These are phyloP conservation scores for Troides aeacus DNA, from an alignment of 2,888 invertebrate genomes.

Conservation along the genomic window DNA sequence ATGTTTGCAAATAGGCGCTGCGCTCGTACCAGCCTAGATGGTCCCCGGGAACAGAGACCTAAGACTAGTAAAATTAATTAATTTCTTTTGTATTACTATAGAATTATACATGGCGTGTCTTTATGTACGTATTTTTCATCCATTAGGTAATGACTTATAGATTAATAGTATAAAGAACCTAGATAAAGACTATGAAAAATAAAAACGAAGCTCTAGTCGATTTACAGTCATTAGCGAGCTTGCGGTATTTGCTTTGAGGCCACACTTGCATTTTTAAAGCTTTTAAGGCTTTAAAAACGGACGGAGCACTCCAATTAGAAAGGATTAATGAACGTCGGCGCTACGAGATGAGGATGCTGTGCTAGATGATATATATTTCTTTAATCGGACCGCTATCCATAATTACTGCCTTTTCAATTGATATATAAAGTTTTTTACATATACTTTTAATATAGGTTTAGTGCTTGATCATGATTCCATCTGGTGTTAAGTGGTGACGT, in stretches of 20 bases:
- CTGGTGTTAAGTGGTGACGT: no score
- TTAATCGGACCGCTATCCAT: constrained; percentile 11
- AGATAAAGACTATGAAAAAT: background rate
- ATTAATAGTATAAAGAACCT: background rate
- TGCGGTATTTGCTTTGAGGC: constrained; percentile 11
- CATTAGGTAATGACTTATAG: background rate
- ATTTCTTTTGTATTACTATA: no score
- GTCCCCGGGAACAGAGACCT: no score
- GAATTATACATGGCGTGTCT: background rate
- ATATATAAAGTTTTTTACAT: no score
- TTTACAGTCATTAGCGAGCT: constrained; percentile 18
- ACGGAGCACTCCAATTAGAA: constrained; percentile 24
- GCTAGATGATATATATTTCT: constrained; percentile 12
- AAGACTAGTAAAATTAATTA: no score
- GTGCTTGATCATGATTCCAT: no score
- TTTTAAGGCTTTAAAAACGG: constrained; percentile 24
- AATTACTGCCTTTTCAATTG: background rate
- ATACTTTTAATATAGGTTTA: no score
- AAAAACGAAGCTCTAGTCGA: constrained; percentile 5
- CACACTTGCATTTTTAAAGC: constrained; percentile 21
- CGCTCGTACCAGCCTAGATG: no score
- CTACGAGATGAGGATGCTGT: constrained; percentile 5
- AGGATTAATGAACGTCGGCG: constrained; percentile 22
- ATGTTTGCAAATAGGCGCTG: no score
- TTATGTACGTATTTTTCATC: background rate